Evolutionary conservation across 2,113 vertebrate species (phyloP).

Genomic region (Tenrec ecaudatus): DNA sequence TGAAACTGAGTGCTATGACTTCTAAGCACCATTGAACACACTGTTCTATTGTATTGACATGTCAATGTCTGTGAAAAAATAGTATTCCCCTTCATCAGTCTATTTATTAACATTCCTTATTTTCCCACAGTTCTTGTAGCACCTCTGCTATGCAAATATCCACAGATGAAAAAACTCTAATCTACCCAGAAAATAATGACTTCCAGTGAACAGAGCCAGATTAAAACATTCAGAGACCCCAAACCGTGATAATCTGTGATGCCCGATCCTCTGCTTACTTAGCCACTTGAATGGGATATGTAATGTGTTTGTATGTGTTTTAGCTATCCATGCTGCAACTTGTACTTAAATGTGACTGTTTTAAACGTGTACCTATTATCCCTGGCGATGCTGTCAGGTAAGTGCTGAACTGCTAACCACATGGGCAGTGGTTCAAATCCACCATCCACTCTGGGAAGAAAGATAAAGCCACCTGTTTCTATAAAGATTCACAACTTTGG

Average conservation of each 20-base stretch:
- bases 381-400: no score
- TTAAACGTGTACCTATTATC: no score
- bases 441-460: no score
- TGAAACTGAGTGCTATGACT: conserved; percentile 52
- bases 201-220: not conserved
- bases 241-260: not conserved
- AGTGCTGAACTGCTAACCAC: no score
- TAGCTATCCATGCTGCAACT: no score
- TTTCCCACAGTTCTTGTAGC: not conserved
- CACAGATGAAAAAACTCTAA: not conserved
- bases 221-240: not conserved
- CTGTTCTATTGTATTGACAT: not conserved
- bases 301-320: no score
- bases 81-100: not conserved
- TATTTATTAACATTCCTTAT: conserved; percentile 3
- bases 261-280: not conserved
- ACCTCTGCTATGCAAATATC: not conserved
- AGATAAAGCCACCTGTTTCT: no score
- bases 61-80: not conserved
- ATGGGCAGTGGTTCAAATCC: no score
- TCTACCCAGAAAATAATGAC: conserved; percentile 26
- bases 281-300: no score
- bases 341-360: no score
- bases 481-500: no score
- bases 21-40: conserved; percentile 16